These are phyloP conservation scores for Cylloceria caligata DNA, from an alignment of 2,888 invertebrate genomes.

Conservation along the genomic window DNA sequence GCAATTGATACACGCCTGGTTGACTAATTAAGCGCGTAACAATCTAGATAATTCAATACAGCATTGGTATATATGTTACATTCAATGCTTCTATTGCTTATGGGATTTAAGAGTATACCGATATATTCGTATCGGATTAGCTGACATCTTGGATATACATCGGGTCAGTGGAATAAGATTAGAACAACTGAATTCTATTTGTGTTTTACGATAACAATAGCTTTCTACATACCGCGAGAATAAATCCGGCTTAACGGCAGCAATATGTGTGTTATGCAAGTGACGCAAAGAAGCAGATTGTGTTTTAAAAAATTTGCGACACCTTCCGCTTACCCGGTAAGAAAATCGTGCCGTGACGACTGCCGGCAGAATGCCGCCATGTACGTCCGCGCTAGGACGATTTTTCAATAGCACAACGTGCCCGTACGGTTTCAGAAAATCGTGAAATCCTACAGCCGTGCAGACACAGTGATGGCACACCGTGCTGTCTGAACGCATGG, in stretches of 20 bases:
- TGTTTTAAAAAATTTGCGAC: background rate
- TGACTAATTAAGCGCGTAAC: conserved; percentile 1
- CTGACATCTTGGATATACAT: conserved; percentile 7
- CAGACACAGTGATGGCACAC: too few species aligned
- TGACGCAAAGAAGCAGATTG: background rate
- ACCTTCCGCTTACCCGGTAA: too few species aligned
- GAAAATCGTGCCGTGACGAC: too few species aligned
- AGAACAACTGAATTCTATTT: conserved; percentile 20
- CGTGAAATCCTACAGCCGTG: too few species aligned
- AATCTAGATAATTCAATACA: background rate
- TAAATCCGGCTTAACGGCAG: background rate
- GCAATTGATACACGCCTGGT: background rate
- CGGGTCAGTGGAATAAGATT: conserved; percentile 47
- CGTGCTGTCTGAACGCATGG: too few species aligned
- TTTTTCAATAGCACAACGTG: too few species aligned
- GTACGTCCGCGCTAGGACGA: too few species aligned
- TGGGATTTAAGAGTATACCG: background rate
- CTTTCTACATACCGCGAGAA: conserved; percentile 14
- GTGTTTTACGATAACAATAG: conserved; percentile 23
- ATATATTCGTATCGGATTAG: background rate
- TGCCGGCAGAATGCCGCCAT: too few species aligned
- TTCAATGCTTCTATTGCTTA: background rate
- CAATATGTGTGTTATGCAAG: conserved; percentile 1
- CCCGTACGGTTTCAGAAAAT: too few species aligned
- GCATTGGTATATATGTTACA: background rate